Conservation (phyloP, 1,140 invertebrate species). For the Eubasilissa regina region DNA sequence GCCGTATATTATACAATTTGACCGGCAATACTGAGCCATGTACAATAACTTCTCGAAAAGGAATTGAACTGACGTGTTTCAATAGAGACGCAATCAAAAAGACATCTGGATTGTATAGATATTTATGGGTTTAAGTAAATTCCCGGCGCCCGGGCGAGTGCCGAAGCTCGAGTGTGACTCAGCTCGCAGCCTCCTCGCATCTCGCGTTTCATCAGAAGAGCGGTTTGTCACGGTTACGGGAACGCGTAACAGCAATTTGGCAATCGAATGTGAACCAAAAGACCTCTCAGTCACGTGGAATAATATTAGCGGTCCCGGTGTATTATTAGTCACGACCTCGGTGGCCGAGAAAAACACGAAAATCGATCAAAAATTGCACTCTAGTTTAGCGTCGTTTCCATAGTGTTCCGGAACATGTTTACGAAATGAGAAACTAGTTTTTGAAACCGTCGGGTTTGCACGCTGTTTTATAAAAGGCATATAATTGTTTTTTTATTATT, state of each 20-base stretch:
- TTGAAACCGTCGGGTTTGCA: conserved; percentile 2
- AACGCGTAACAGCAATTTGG: conserved; percentile 18
- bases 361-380: too few species aligned
- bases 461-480: neutral
- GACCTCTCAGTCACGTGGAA: conserved; percentile 25
- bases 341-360: neutral
- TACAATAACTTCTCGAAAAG: conserved; percentile 26
- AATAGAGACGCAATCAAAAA: conserved; percentile 27
- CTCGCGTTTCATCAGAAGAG: neutral
- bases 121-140: conserved; percentile 30
- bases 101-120: conserved; percentile 35
- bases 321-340: conserved; percentile 19
- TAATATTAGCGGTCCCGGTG: conserved; percentile 12
- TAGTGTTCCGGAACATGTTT: conserved; percentile 18
- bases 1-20: conserved; percentile 34
- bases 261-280: conserved; percentile 29
- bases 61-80: conserved; percentile 17
- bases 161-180: neutral
- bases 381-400: conserved; percentile 9
- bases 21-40: neutral
- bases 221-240: neutral
- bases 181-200: neutral
- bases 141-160: conserved; percentile 7
- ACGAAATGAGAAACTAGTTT: conserved; percentile 12
- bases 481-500: conserved; percentile 8